Base-by-base conservation (phyloP, 2,113 vertebrate species). In the Petroica traversi region DNA sequence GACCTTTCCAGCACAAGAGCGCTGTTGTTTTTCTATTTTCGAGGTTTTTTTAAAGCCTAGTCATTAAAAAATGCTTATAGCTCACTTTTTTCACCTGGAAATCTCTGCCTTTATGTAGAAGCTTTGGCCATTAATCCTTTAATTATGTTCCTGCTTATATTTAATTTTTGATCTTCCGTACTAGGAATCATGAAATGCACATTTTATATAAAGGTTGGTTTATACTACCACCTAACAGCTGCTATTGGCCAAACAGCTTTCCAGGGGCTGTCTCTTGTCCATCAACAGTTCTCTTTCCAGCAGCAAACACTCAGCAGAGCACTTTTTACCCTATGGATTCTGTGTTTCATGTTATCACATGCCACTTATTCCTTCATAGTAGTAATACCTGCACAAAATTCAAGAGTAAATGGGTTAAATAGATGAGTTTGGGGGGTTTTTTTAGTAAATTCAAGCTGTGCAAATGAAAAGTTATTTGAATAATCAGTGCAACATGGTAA, bases 161-260 rank as follows among this genome's bases (percentile, higher is more conserved):
- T 97, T 97, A 96, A 97, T 97, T 97, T 97, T 97, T 97, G 91
- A 97, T 97, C 95, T 97, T 92, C 82, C 92, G 40, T 83, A 88
- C 75, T 93, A 97, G 75, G 63, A 95, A 96, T 75, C 69, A 85
- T 96, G 95, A 97, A 97, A 95, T 95, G 83, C 25, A 6, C 69
- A 74, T 96, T 94, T 97, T 96, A 67, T 89, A 85, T 96, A 96
- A 96, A 97, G 95, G 77, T 51, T 83, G 87, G 91, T 97, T 98
- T 98, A 95, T 97, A 86, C 52, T 95, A 92, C 79, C 92, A 89
- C 87, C 29, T 93, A 93, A 93, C 95, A 97, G 97, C 96, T 98
- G 95, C 92, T 94, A 66, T 96, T 96, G 97, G 90, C 79, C 78
- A 96, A 93, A 92, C 84, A 97, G 74, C 93, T 97, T 97, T 74